phyloP scores from a whole-genome alignment of 1,140 invertebrate genomes.

The Drosophila lowei region DNA sequence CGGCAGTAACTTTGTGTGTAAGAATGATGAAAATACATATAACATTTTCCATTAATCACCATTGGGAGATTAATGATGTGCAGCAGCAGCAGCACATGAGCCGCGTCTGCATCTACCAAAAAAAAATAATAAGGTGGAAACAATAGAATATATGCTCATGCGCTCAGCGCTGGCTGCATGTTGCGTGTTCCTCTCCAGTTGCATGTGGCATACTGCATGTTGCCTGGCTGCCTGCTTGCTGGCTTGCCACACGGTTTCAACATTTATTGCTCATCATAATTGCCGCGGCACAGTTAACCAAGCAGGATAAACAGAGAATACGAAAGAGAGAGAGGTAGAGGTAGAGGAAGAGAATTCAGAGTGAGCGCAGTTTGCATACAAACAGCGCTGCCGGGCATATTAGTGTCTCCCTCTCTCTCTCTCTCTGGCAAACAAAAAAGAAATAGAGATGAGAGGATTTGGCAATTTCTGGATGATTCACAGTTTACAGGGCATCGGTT shows the following conservation, averaged over 20 bases:
- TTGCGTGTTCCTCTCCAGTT: conserved; percentile 49
- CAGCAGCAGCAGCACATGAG: conserved; percentile 39
- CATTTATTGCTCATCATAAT: conserved; percentile 63
- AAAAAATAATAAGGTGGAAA: conserved; percentile 25
- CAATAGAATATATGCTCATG: conserved; percentile 25
- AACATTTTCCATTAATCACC: conserved; percentile 68
- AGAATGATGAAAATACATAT: conserved; percentile 62
- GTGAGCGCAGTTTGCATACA: conserved; percentile 6
- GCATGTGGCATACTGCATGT: conserved; percentile 38
- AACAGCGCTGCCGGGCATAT: background rate
- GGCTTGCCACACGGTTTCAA: conserved; percentile 55
- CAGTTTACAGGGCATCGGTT: too few species aligned
- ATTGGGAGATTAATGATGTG: conserved; percentile 68
- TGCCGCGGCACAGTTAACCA: conserved; percentile 62
- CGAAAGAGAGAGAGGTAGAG: conserved; percentile 1
- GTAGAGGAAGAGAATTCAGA: background rate
- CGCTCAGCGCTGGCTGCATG: conserved; percentile 44
- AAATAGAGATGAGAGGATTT: too few species aligned
- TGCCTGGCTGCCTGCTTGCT: conserved; percentile 16
- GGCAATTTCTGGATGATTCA: too few species aligned
- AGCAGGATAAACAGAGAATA: conserved; percentile 9
- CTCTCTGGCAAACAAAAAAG: too few species aligned
- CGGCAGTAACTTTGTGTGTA: conserved; percentile 7
- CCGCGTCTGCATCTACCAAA: conserved; percentile 26
- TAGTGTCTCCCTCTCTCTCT: background rate